Conservation (phyloP, 2,113 vertebrate species). For the Serinus canaria region DNA sequence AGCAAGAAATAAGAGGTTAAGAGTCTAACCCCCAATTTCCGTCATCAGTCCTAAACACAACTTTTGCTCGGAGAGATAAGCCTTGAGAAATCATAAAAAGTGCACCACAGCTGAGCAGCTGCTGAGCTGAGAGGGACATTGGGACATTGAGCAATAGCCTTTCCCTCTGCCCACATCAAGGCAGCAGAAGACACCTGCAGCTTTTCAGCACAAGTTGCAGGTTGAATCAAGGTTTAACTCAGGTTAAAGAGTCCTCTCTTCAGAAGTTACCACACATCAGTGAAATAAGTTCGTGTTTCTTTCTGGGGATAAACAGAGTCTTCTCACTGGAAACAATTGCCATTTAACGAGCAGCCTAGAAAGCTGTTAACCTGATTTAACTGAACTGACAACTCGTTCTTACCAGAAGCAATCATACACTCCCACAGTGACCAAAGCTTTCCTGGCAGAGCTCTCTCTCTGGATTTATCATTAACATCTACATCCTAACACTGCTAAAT, state of each 20-base stretch:
- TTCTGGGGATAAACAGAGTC: neutral
- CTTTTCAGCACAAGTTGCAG: neutral
- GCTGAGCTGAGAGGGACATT: neutral
- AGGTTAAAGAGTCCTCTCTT: neutral
- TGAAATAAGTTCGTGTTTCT: neutral
- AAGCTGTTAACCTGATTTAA: neutral
- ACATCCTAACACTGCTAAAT: slow-evolving; percentile 75
- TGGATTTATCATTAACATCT: slow-evolving; percentile 75
- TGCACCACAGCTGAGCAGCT: neutral
- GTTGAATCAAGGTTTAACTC: neutral
- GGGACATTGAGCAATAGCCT: neutral
- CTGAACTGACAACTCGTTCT: neutral
- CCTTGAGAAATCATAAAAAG: neutral
- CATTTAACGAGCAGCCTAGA: neutral
- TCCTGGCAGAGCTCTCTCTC: slow-evolving; percentile 65
- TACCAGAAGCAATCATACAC: neutral
- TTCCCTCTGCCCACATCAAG: neutral
- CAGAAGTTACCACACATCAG: neutral
- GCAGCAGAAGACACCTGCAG: neutral
- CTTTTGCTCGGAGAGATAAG: neutral
- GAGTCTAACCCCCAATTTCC: neutral
- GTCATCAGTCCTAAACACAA: neutral
- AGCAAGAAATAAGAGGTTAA: neutral
- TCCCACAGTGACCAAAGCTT: slow-evolving; percentile 46
- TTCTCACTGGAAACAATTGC: neutral